Conservation (phyloP, 2,888 invertebrate genomes). For the Athalia circularis region DNA sequence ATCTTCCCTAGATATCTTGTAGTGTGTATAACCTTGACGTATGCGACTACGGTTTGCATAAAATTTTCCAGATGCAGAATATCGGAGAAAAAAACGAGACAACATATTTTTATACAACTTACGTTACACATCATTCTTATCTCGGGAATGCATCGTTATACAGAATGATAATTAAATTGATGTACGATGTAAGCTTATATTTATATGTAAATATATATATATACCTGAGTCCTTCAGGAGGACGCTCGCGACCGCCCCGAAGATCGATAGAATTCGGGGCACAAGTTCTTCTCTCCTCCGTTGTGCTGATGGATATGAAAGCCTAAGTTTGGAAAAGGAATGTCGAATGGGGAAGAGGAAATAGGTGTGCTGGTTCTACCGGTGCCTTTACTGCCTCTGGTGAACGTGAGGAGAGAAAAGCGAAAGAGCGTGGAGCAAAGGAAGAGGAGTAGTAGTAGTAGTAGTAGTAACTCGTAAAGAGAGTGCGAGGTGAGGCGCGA, state of each 20-base stretch:
- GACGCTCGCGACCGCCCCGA: no score
- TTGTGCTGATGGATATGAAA: not conserved
- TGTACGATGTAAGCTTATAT: not conserved
- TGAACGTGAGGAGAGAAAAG: not conserved
- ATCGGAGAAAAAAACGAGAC: not conserved
- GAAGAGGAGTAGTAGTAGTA: not conserved
- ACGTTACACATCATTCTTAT: no score
- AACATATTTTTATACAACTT: not conserved
- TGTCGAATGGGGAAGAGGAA: not conserved
- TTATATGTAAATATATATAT: not conserved
- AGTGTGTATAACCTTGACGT: no score
- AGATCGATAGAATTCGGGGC: conserved; percentile 40
- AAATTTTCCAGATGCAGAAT: no score
- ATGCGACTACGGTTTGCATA: no score
- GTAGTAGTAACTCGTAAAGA: not conserved
- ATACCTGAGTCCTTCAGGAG: not conserved
- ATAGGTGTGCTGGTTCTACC: not conserved
- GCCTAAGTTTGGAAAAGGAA: not conserved
- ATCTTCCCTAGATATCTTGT: no score
- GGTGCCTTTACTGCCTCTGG: not conserved
- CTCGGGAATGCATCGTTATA: not conserved
- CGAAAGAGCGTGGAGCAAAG: not conserved
- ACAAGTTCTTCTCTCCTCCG: not conserved
- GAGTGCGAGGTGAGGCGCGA: conserved; percentile 46
- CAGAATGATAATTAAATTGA: not conserved